phyloP scores from a whole-genome alignment of 2,888 invertebrate species.

The Drosophila subquinaria region DNA sequence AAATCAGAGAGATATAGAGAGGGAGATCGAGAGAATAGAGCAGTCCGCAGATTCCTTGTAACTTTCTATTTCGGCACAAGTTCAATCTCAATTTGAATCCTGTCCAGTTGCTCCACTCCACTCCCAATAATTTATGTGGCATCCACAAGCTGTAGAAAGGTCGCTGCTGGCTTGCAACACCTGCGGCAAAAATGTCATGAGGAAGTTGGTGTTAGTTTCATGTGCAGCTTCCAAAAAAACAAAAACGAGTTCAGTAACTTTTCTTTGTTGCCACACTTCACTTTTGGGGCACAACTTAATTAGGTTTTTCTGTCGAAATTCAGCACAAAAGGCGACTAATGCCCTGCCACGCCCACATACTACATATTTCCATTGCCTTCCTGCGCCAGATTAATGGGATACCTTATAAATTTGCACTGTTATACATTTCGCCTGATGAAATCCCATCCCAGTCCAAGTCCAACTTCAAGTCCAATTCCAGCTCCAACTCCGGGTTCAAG shows the following conservation, averaged over 20 bases:
- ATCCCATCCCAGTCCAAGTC: slow-evolving; percentile 10
- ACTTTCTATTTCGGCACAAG: slow-evolving; percentile 60
- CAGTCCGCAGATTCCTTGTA: not conserved
- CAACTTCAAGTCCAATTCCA: not conserved
- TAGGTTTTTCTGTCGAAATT: slow-evolving; percentile 67
- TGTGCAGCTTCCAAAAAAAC: slow-evolving; percentile 5
- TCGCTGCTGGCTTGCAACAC: slow-evolving; percentile 64
- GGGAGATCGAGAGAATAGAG: not conserved
- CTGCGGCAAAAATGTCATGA: slow-evolving; percentile 38
- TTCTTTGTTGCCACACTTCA: slow-evolving; percentile 11
- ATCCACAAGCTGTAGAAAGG: slow-evolving; percentile 66
- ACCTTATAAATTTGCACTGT: slow-evolving; percentile 54
- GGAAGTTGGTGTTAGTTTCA: slow-evolving; percentile 26
- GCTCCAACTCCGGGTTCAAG: slow-evolving; percentile 13
- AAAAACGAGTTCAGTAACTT: slow-evolving; percentile 12
- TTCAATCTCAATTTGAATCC: slow-evolving; percentile 37
- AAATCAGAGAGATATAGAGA: not conserved
- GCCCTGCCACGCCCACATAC: slow-evolving; percentile 63
- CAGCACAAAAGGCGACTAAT: slow-evolving; percentile 58
- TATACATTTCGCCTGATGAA: slow-evolving; percentile 46
- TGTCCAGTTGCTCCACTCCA: slow-evolving; percentile 39
- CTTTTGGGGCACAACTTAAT: slow-evolving; percentile 59
- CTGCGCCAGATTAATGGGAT: slow-evolving; percentile 43
- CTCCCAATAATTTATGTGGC: slow-evolving; percentile 70
- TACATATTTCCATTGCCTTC: slow-evolving; percentile 3